Evolutionary conservation across 2,797 vertebrate species (phyloP).

Genomic region (Atherinosoma microstoma): DNA sequence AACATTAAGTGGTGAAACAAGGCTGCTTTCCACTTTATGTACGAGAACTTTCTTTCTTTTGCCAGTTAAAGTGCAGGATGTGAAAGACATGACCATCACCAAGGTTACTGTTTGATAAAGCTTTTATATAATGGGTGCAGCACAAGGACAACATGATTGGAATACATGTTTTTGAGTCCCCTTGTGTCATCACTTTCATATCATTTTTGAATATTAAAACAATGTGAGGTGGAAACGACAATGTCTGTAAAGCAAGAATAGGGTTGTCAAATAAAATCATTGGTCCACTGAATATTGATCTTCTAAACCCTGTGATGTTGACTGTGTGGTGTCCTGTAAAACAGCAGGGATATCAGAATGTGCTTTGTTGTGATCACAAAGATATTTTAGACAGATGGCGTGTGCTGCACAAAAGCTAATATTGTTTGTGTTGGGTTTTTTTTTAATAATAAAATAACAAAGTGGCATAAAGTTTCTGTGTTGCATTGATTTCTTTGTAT

Average conservation of each 20-base stretch:
- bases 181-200: background rate
- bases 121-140: background rate
- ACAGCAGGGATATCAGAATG: background rate
- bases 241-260: background rate
- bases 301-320: background rate
- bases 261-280: background rate
- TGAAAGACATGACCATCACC: background rate
- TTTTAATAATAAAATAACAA: too few relatives aligned
- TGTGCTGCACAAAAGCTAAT: too few relatives aligned
- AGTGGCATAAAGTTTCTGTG: too few relatives aligned
- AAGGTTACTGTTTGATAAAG: slow-evolving; percentile 1
- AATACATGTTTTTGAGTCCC: background rate
- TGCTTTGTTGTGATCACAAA: background rate
- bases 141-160: background rate
- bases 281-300: background rate
- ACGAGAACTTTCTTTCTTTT: background rate
- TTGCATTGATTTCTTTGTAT: too few relatives aligned
- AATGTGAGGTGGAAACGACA: background rate
- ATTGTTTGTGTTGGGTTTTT: too few relatives aligned
- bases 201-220: background rate
- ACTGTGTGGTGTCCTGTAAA: background rate
- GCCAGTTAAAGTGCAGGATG: background rate
- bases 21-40: background rate
- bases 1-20: background rate
- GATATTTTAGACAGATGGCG: background rate